Conservation (phyloP, 2,797 vertebrate genomes). For the Leptodactylus fallax region DNA sequence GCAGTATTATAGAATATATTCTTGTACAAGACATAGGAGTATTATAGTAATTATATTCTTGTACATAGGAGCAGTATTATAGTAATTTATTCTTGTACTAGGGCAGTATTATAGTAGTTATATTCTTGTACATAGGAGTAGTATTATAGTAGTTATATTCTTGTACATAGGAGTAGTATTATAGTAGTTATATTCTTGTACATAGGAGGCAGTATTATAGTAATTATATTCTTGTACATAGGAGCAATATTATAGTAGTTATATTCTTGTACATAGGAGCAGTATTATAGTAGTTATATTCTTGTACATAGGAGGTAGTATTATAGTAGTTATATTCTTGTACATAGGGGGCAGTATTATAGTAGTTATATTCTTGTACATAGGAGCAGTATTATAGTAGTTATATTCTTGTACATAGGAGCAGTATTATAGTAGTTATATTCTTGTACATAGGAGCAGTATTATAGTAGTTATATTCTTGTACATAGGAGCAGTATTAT, state of each 20-base stretch:
- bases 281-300: no score
- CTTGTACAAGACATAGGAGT: constrained; percentile 18
- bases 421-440: no score
- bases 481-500: not conserved
- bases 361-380: no score
- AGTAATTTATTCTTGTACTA: constrained; percentile 9
- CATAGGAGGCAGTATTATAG: constrained; percentile 7
- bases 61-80: constrained; percentile 7
- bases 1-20: constrained; percentile 21
- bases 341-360: no score
- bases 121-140: constrained; percentile 12
- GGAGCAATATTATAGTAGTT: not conserved
- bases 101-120: constrained; percentile 19
- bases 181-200: constrained; percentile 6
- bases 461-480: no score
- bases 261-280: not conserved
- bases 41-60: constrained; percentile 19
- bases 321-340: no score
- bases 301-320: no score
- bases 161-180: constrained; percentile 4
- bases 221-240: not conserved
- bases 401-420: no score
- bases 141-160: constrained; percentile 26
- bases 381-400: no score
- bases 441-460: no score